Percentiles rank a stretch among this genome's conserved stretches.
Conservation (phyloP, 2,888 invertebrate genomes). For the Eudemis profundana region DNA sequence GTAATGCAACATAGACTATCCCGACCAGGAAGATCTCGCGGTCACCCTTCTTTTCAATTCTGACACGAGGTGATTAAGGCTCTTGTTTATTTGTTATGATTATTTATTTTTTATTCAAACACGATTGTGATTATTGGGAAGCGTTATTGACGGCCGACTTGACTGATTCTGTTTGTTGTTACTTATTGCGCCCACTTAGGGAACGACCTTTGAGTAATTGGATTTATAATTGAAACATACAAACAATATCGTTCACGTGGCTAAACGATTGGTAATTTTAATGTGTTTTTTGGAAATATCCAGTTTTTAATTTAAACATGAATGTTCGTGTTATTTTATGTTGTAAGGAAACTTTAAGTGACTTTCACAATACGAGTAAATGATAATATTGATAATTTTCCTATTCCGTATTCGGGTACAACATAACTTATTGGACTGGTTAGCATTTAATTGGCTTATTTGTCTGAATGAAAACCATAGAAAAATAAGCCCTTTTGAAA, state of each 20-base stretch:
- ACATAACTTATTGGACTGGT: no score
- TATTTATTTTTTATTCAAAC: constrained; percentile 81
- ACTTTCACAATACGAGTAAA: no score
- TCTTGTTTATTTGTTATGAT: constrained; percentile 82
- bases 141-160: constrained; percentile 63
- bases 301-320: no score
- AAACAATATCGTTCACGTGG: constrained; percentile 11
- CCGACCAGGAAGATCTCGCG: constrained; percentile 41
- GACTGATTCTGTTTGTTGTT: constrained; percentile 54
- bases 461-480: no score
- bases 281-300: neutral
- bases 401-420: no score
- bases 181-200: constrained; percentile 29
- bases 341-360: no score
- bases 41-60: constrained; percentile 57
- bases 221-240: constrained; percentile 39
- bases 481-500: no score
- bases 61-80: constrained; percentile 80
- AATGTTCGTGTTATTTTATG: no score
- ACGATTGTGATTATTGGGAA: constrained; percentile 81
- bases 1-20: constrained; percentile 1
- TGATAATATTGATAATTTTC: no score
- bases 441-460: no score
- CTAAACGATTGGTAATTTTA: constrained; percentile 1
- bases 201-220: constrained; percentile 30